Percentiles rank a stretch among this genome's conserved stretches.
phyloP scores from a whole-genome alignment of 2,113 vertebrate species.

The Heteronetta atricapilla region DNA sequence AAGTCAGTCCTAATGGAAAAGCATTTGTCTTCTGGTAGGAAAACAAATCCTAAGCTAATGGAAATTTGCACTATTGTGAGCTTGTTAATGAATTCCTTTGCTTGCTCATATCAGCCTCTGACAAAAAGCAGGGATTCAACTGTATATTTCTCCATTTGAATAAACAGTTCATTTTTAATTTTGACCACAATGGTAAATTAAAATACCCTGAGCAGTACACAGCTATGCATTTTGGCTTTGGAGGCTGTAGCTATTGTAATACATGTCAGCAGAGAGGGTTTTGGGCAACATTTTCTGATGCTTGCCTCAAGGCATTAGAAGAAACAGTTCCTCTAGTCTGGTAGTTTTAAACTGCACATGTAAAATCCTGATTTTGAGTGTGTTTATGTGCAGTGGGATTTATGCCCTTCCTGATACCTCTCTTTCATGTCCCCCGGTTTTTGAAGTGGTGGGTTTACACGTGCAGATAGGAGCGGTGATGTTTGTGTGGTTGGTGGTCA shows the following conservation, averaged over 20 bases:
- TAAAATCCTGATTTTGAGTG: not conserved
- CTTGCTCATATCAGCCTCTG: not conserved
- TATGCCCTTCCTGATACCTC: not conserved
- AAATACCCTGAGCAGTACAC: not conserved
- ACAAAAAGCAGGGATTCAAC: conserved; percentile 18
- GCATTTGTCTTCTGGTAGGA: not conserved
- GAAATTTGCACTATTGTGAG: conserved; percentile 50
- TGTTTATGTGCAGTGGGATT: not conserved
- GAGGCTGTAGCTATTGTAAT: not conserved
- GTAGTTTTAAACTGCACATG: not conserved
- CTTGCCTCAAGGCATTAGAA: not conserved
- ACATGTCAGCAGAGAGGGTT: not conserved
- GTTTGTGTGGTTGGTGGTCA: not conserved
- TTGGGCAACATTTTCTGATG: not conserved
- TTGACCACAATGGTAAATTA: not conserved
- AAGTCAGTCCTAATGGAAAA: not conserved
- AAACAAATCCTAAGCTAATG: conserved; percentile 24
- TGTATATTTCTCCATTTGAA: not conserved
- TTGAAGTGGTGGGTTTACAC: not conserved
- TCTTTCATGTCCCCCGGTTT: not conserved
- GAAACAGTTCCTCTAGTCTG: not conserved
- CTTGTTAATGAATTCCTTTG: conserved; percentile 54
- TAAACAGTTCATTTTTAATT: conserved; percentile 34
- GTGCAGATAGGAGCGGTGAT: not conserved
- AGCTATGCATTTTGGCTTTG: not conserved